Percentiles rank a stretch among this genome's conserved stretches.
Evolutionary conservation across 2,797 vertebrate species (phyloP).

Genomic region (Sternarchorhynchus goeldii): DNA sequence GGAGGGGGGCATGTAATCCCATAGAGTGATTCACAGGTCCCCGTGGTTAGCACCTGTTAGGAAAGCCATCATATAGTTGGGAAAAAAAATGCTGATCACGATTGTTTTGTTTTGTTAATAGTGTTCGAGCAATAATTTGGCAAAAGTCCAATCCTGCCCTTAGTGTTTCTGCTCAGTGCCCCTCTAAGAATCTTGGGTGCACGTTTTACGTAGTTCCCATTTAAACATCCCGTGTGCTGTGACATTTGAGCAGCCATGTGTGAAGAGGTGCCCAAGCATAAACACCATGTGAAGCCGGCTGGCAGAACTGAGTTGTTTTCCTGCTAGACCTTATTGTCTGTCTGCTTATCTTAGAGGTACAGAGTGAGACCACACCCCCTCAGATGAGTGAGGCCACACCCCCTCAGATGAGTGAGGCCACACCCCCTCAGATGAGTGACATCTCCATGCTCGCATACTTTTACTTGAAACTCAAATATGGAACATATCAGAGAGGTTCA

Average conservation of each 20-base stretch:
- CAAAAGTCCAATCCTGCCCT: not conserved
- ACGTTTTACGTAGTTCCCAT: too few relatives aligned
- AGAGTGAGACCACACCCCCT: constrained; percentile 50
- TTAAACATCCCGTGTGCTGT: not conserved
- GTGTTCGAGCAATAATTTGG: constrained; percentile 45
- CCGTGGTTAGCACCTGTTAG: not conserved
- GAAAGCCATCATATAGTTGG: not conserved
- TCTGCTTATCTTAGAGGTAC: not conserved
- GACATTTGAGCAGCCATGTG: not conserved
- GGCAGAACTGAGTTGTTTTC: not conserved
- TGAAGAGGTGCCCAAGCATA: constrained; percentile 20
- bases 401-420: constrained; percentile 45
- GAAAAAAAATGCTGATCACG: not conserved
- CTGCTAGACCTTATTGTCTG: not conserved
- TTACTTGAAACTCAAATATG: constrained; percentile 69
- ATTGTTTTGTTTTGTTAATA: not conserved
- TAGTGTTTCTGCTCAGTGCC: too few relatives aligned
- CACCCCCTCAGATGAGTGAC: constrained; percentile 50
- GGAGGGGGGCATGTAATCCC: not conserved
- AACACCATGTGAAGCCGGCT: not conserved
- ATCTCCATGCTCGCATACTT: constrained; percentile 60
- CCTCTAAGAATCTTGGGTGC: too few relatives aligned
- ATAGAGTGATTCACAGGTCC: not conserved
- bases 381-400: not conserved
- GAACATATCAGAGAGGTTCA: constrained; percentile 71